A percentile compares a stretch with the other conserved stretches of the same genome.
phyloP scores from a whole-genome alignment of 2,113 vertebrate genomes.

The Strigops habroptila region DNA sequence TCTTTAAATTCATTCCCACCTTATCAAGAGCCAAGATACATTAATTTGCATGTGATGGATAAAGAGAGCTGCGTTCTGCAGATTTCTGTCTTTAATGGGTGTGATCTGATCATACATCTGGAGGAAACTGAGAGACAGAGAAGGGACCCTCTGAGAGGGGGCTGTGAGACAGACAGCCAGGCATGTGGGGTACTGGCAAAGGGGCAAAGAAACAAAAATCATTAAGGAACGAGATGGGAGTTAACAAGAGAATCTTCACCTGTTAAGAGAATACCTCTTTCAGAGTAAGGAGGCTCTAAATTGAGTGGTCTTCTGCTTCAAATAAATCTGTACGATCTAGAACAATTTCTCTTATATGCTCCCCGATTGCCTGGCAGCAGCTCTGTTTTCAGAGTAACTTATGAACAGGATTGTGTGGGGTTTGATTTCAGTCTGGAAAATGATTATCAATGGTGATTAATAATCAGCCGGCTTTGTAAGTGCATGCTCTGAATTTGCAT shows the following conservation, averaged over 20 bases:
- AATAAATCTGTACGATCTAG: neutral
- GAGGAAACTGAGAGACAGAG: neutral
- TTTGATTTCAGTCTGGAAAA: constrained; percentile 5
- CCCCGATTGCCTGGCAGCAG: neutral
- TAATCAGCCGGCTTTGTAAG: neutral
- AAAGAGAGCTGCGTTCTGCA: neutral
- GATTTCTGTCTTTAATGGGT: neutral
- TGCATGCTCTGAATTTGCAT: neutral
- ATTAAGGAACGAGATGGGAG: neutral
- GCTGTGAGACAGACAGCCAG: neutral
- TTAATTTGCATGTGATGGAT: neutral
- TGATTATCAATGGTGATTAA: neutral
- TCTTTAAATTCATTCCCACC: neutral
- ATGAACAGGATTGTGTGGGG: neutral
- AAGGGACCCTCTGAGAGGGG: neutral
- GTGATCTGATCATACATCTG: neutral
- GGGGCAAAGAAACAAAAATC: neutral
- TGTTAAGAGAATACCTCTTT: neutral
- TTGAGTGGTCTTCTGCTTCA: neutral
- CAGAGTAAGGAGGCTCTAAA: neutral
- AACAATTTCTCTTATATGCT: neutral
- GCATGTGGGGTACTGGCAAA: neutral
- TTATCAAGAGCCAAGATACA: neutral
- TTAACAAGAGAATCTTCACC: neutral
- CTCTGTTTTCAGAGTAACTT: neutral